Evolutionary conservation across 2,113 vertebrate genomes (phyloP).

Genomic region (Dolichotis patagonum): DNA sequence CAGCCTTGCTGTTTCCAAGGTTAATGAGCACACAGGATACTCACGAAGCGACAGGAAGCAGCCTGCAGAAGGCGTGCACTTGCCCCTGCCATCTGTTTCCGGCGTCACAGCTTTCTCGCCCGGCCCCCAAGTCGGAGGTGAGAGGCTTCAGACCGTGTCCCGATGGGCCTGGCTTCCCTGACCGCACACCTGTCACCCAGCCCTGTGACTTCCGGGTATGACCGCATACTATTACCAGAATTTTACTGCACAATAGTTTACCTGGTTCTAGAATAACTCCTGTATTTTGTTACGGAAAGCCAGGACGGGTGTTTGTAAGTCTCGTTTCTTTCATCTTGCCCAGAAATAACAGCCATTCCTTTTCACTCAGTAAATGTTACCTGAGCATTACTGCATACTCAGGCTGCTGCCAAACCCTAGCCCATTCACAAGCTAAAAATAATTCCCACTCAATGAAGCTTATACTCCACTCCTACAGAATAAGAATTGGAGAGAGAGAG

Average conservation of each 20-base stretch:
- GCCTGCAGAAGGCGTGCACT: neutral
- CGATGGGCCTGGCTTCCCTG: neutral
- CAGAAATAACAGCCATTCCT: neutral
- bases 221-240: neutral
- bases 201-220: neutral
- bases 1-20: neutral
- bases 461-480: neutral
- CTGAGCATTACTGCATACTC: neutral
- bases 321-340: neutral
- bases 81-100: neutral
- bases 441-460: neutral
- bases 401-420: neutral
- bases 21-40: neutral
- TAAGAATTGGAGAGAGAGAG: neutral
- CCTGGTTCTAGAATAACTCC: neutral
- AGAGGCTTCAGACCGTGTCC: neutral
- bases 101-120: neutral
- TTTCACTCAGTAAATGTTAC: slow-evolving; percentile 24
- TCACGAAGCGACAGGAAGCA: slow-evolving; percentile 4
- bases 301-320: neutral
- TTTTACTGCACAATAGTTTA: neutral
- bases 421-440: neutral
- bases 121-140: neutral
- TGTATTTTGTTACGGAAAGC: neutral
- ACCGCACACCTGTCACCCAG: neutral